phyloP scores from a whole-genome alignment of 2,888 invertebrate species.

The Harpagoxenus sublaevis region DNA sequence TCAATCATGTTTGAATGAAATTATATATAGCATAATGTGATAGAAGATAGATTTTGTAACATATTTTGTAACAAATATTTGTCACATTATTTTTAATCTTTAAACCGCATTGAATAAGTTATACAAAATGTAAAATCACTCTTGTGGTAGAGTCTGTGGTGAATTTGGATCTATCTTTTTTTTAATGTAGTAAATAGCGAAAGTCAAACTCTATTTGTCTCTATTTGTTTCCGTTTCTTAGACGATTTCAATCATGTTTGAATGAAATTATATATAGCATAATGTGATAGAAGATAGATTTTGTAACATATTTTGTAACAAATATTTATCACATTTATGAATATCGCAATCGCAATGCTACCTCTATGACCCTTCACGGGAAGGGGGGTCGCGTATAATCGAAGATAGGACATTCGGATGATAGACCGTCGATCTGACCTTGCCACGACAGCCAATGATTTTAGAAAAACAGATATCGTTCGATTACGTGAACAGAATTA shows the following conservation, averaged over 20 bases:
- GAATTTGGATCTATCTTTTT: not conserved
- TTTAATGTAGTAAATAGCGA: not conserved
- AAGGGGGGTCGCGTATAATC: not conserved
- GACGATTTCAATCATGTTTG: not conserved
- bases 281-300: slow-evolving; percentile 13
- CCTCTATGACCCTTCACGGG: not conserved
- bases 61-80: slow-evolving; percentile 20
- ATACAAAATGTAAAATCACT: not conserved
- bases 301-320: slow-evolving; percentile 16
- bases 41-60: slow-evolving; percentile 8
- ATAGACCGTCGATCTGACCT: slow-evolving; percentile 16
- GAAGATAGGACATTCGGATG: not conserved
- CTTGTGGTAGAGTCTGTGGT: not conserved
- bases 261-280: not conserved
- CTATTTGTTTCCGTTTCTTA: not conserved
- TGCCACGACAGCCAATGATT: slow-evolving; percentile 1
- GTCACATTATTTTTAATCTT: not conserved
- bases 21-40: not conserved
- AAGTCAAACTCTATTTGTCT: not conserved
- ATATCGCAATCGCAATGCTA: not conserved
- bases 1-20: not conserved
- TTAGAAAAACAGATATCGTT: slow-evolving; percentile 33
- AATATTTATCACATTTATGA: not conserved
- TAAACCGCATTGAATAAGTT: not conserved
- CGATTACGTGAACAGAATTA: slow-evolving; percentile 29